Evolutionary conservation across 2,797 vertebrate genomes (phyloP).

Genomic region (Aplochiton taeniatus): DNA sequence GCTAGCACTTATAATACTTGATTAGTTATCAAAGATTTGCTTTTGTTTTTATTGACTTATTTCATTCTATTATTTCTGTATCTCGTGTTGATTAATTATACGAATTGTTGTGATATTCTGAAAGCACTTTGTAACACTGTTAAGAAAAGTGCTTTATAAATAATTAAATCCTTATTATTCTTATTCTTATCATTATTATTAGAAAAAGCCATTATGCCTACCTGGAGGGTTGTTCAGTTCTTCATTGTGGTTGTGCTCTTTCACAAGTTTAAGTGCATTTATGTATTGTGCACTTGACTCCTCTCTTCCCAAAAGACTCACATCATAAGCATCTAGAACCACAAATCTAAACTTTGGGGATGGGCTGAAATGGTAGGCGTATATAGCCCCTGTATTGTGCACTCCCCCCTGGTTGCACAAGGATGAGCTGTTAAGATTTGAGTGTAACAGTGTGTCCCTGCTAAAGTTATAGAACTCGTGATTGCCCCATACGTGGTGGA

Average conservation of each 20-base stretch:
- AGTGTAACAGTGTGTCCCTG: slow-evolving; percentile 72
- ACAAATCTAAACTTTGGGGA: slow-evolving; percentile 80
- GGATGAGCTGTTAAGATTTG: slow-evolving; percentile 75
- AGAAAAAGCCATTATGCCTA: slow-evolving; percentile 50
- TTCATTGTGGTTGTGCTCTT: slow-evolving; percentile 79
- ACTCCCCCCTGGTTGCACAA: slow-evolving; percentile 10
- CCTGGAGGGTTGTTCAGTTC: slow-evolving; percentile 86
- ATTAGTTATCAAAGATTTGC: no score
- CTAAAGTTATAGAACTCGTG: slow-evolving; percentile 96
- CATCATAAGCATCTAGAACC: slow-evolving; percentile 87
- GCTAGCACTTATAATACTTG: no score
- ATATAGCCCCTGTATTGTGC: slow-evolving; percentile 45
- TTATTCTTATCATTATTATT: background rate
- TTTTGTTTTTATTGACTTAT: no score
- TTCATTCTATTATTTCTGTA: no score
- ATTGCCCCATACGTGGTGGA: slow-evolving; percentile 94
- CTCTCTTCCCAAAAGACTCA: slow-evolving; percentile 84
- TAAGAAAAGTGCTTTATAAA: background rate
- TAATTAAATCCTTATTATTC: background rate
- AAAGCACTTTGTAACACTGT: no score
- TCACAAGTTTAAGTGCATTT: slow-evolving; percentile 73
- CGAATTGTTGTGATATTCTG: no score
- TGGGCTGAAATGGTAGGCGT: slow-evolving; percentile 87
- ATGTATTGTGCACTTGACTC: slow-evolving; percentile 69
- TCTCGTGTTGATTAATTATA: no score